Evolutionary conservation across 2,888 invertebrate genomes (phyloP).

Genomic region (Troglohyphantes excavatus): DNA sequence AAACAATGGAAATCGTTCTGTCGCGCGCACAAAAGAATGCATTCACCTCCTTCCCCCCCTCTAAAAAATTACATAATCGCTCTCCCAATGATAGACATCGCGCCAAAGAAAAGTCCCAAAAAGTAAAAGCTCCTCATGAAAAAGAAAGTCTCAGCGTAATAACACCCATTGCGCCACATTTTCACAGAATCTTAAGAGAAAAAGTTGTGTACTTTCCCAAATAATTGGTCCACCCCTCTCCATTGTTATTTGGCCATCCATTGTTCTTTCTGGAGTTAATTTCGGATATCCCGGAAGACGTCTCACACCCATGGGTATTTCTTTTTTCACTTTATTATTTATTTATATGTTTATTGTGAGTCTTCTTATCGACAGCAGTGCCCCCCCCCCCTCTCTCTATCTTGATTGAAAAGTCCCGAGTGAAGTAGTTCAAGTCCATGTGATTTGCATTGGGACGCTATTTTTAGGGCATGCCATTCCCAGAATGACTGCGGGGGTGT

Average conservation of each 20-base stretch:
- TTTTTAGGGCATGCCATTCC: not conserved
- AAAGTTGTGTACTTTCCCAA: not conserved
- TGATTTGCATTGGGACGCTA: not conserved
- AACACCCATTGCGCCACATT: slow-evolving; percentile 50
- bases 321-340: not conserved
- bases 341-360: not conserved
- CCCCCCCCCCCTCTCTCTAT: not conserved
- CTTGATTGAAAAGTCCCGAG: not conserved
- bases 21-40: not conserved
- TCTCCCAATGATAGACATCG: not conserved
- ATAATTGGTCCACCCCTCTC: slow-evolving; percentile 4
- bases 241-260: not conserved
- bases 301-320: not conserved
- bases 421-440: not conserved
- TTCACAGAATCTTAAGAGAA: slow-evolving; percentile 11
- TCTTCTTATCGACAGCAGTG: not conserved
- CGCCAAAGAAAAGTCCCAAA: not conserved
- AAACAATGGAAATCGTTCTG: not conserved
- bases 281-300: slow-evolving; percentile 3
- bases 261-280: slow-evolving; percentile 3
- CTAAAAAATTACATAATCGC: not conserved
- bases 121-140: not conserved
- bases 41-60: not conserved
- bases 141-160: slow-evolving; percentile 21
- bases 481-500: too few relatives aligned